Base-by-base conservation (phyloP, 2,113 vertebrate genomes). In the Mus pahari region DNA sequence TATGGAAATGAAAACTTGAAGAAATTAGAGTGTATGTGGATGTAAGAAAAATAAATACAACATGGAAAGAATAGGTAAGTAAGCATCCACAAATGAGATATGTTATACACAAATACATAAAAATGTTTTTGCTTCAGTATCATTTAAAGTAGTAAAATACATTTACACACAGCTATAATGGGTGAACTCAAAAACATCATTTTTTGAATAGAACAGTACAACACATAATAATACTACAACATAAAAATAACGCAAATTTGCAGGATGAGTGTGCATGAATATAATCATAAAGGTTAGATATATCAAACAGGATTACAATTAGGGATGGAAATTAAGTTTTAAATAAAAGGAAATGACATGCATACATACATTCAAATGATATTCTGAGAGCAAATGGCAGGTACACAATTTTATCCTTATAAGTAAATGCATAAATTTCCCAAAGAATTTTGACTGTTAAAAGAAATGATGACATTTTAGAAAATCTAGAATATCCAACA, bases 371-470 rank as follows among this genome's bases (percentile, higher is more conserved):
- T 92, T 58, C 5, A 48, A 48, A 48, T 75, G 4, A 77, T 87
- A 50, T 0, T 74, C 89, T 92, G 13, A 7, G 19, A 78, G 24
- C n/a, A 42, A 66, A 55, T 50, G 39, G 6, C 62, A 20, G 33
- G n/a, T 19, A 39, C 9, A 89, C 0, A 45, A 10, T 16, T 91
- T 75, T 96, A 13, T 39, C 11, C 36, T 73, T 86, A 84, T 89
- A 83, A 94, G 89, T 28, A 74, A 86, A 78, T 81, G 1, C 13
- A 87, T 45, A 28, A 3, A 89, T 66, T 93, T 91, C 3, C 42
- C 90, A 75, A 81, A 6, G 1, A 78, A 48, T 87, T 68, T 79
- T 96, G 19, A 95, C 92, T 70, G 58, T 36, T 92, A 12, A 89
- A 75, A 89, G 26, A 62, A 95, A 39, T 86, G 62, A 45, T n/a